phyloP scores from a whole-genome alignment of 1,140 invertebrate genomes.

The Magallana angulata region DNA sequence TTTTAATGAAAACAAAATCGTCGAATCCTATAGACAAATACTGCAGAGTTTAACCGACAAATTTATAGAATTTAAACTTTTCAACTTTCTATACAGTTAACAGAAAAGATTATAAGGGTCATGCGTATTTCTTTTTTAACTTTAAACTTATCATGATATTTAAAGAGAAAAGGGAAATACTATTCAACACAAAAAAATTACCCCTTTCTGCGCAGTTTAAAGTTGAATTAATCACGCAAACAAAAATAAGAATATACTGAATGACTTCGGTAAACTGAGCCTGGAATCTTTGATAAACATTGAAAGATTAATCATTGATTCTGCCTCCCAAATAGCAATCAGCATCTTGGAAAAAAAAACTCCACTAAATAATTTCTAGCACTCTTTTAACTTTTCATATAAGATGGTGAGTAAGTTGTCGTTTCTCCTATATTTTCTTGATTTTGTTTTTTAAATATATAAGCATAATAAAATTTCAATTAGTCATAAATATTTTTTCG shows the following conservation, averaged over 20 bases:
- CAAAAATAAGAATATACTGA: background rate
- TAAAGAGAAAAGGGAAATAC: too few species aligned
- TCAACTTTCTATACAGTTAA: too few species aligned
- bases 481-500: background rate
- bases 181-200: too few species aligned
- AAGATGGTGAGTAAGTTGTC: background rate
- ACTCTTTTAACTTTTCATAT: slow-evolving; percentile 28
- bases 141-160: too few species aligned
- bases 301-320: slow-evolving; percentile 8
- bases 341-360: background rate
- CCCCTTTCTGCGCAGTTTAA: too few species aligned
- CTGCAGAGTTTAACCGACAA: too few species aligned
- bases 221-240: too few species aligned
- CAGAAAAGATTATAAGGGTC: too few species aligned
- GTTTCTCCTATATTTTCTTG: background rate
- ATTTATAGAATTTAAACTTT: too few species aligned
- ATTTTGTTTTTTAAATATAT: background rate
- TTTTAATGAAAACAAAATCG: too few species aligned
- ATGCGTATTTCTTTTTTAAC: too few species aligned
- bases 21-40: too few species aligned
- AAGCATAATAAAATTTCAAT: background rate
- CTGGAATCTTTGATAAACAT: background rate
- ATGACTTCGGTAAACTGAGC: background rate
- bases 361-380: background rate
- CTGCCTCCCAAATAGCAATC: background rate